These are phyloP conservation scores for Hoplostethus mediterraneus DNA, from an alignment of 2,797 vertebrate species.

Conservation along the genomic window DNA sequence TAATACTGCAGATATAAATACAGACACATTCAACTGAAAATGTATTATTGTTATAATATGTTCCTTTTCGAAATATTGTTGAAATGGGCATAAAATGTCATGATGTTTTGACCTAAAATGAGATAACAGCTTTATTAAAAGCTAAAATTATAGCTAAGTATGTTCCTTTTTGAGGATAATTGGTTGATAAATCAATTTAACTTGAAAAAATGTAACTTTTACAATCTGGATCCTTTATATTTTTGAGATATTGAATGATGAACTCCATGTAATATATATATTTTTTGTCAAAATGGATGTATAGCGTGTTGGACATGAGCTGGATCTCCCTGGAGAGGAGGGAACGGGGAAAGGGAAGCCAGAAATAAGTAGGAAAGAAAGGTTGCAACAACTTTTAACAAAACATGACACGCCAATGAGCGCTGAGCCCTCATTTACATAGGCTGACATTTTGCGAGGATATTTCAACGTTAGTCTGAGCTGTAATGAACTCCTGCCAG, in stretches of 20 bases:
- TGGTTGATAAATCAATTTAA: neutral
- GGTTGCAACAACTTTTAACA: constrained; percentile 91
- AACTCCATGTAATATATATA: neutral
- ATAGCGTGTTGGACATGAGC: constrained; percentile 29
- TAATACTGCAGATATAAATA: constrained; percentile 73
- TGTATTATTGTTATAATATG: constrained; percentile 45
- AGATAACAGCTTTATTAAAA: neutral
- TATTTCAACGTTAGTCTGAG: constrained; percentile 96
- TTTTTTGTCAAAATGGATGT: constrained; percentile 2
- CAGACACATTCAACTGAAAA: constrained; percentile 57
- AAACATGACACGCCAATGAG: constrained; percentile 90
- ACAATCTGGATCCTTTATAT: neutral
- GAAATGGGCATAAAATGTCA: constrained; percentile 29
- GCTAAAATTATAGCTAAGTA: neutral
- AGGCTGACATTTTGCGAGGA: constrained; percentile 99
- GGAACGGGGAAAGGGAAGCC: constrained; percentile 49
- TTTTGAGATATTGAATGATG: neutral
- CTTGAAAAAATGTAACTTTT: neutral
- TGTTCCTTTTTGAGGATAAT: neutral
- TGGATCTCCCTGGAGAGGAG: constrained; percentile 31
- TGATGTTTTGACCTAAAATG: constrained; percentile 29
- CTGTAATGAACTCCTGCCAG: constrained; percentile 99
- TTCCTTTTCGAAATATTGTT: constrained; percentile 45
- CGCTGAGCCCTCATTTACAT: constrained; percentile 95
- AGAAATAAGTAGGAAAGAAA: constrained; percentile 77